Evolutionary conservation across 2,888 invertebrate species (phyloP).

Genomic region (Hoplodrina ambigua): DNA sequence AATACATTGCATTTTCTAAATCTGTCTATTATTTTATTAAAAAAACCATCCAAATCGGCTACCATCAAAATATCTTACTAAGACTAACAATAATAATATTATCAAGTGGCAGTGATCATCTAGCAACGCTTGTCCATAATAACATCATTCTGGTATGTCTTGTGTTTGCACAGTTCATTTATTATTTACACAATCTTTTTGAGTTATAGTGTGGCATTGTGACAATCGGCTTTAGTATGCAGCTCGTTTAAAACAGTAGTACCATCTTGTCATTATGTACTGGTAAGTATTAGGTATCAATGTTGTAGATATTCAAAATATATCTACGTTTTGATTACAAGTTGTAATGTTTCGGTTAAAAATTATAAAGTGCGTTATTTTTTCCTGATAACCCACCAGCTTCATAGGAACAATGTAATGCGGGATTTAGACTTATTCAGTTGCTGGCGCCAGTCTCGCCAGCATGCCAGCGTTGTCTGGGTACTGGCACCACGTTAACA

Average conservation of each 20-base stretch:
- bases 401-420: too few relatives aligned
- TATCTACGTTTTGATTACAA: background rate
- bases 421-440: too few relatives aligned
- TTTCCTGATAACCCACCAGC: background rate
- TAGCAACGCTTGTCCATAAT: slow-evolving; percentile 38
- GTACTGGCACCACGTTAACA: too few relatives aligned
- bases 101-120: slow-evolving; percentile 27
- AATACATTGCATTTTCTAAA: slow-evolving; percentile 71
- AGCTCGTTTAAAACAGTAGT: slow-evolving; percentile 36
- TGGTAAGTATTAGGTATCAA: slow-evolving; percentile 45
- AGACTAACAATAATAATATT: slow-evolving; percentile 31
- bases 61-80: slow-evolving; percentile 12
- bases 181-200: slow-evolving; percentile 38
- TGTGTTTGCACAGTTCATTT: slow-evolving; percentile 36
- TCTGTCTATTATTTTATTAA: slow-evolving; percentile 72
- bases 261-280: slow-evolving; percentile 6
- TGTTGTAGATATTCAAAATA: slow-evolving; percentile 13
- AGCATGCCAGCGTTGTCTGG: too few relatives aligned
- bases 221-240: slow-evolving; percentile 34
- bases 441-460: too few relatives aligned
- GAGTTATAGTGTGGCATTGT: slow-evolving; percentile 41
- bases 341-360: background rate
- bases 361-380: too few relatives aligned
- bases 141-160: slow-evolving; percentile 50
- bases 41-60: slow-evolving; percentile 22